phyloP scores from a whole-genome alignment of 2,113 vertebrate species.

The Myrmecophaga tridactyla region DNA sequence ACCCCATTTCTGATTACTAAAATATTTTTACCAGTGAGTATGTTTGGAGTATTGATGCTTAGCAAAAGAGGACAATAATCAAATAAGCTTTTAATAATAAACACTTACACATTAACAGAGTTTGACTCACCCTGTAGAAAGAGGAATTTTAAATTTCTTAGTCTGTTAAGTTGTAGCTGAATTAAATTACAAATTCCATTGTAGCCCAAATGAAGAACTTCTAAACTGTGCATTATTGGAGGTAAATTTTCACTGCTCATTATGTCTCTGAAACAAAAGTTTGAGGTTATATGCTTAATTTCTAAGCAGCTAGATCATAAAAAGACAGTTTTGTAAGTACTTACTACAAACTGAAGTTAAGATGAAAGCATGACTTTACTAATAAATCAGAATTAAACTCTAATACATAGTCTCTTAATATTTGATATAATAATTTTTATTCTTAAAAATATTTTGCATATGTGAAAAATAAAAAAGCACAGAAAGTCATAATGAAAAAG shows the following conservation, averaged over 20 bases:
- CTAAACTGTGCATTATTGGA: slow-evolving; percentile 91
- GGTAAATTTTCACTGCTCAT: slow-evolving; percentile 81
- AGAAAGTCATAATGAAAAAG: slow-evolving; percentile 46
- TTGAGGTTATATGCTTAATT: slow-evolving; percentile 29
- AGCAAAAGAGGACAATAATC: slow-evolving; percentile 15
- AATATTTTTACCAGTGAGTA: background rate
- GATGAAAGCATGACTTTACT: background rate
- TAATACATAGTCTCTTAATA: background rate
- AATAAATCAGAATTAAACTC: slow-evolving; percentile 24
- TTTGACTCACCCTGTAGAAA: slow-evolving; percentile 87
- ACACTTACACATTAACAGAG: background rate
- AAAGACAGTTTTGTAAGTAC: background rate
- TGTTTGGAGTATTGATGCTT: slow-evolving; percentile 15
- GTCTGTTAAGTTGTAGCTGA: slow-evolving; percentile 89
- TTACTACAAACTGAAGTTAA: slow-evolving; percentile 29
- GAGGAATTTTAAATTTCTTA: slow-evolving; percentile 90
- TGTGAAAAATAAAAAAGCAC: slow-evolving; percentile 38
- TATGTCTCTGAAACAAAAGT: slow-evolving; percentile 81
- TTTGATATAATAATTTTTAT: slow-evolving; percentile 4
- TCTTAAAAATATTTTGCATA: slow-evolving; percentile 7
- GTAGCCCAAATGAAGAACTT: slow-evolving; percentile 91
- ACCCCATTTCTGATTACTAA: background rate
- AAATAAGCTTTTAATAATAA: slow-evolving; percentile 29
- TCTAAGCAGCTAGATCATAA: slow-evolving; percentile 35
- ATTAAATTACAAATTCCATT: slow-evolving; percentile 91